phyloP scores from a whole-genome alignment of 2,888 invertebrate genomes.

The Gortyna flavago region DNA sequence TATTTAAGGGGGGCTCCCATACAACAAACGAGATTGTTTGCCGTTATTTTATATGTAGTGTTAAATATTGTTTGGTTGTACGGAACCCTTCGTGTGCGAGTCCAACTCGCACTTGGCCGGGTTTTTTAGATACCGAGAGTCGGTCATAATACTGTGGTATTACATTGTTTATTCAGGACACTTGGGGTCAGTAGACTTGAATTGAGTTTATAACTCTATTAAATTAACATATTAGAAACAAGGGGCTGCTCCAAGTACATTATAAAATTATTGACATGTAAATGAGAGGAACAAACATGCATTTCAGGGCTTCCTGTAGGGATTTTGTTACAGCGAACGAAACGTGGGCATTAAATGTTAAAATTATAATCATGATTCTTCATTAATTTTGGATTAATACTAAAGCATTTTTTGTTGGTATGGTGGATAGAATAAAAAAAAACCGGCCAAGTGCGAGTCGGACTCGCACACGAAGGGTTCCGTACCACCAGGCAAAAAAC shows the following conservation, averaged over 20 bases:
- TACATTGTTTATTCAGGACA: slow-evolving; percentile 37
- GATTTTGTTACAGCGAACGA: slow-evolving; percentile 10
- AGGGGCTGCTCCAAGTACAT: slow-evolving; percentile 22
- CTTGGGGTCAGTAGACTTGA: slow-evolving; percentile 7
- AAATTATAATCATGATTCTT: not conserved
- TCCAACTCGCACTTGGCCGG: no score
- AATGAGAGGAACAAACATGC: slow-evolving; percentile 26
- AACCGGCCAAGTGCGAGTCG: not conserved
- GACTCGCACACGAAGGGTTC: not conserved
- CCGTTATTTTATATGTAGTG: no score
- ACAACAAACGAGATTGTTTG: no score
- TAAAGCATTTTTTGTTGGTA: not conserved
- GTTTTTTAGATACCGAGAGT: not conserved
- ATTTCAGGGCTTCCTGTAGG: slow-evolving; percentile 22
- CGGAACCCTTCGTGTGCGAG: no score
- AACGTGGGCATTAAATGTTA: not conserved
- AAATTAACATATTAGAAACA: slow-evolving; percentile 11
- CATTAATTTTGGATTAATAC: not conserved
- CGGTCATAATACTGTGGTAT: not conserved
- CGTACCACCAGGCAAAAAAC: not conserved
- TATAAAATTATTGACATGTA: slow-evolving; percentile 42
- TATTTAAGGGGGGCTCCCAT: no score
- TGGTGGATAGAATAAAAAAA: not conserved
- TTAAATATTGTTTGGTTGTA: no score
- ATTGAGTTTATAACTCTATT: slow-evolving; percentile 33